Base-by-base conservation (phyloP, 2,113 vertebrate species). In the Lamprotornis superbus region DNA sequence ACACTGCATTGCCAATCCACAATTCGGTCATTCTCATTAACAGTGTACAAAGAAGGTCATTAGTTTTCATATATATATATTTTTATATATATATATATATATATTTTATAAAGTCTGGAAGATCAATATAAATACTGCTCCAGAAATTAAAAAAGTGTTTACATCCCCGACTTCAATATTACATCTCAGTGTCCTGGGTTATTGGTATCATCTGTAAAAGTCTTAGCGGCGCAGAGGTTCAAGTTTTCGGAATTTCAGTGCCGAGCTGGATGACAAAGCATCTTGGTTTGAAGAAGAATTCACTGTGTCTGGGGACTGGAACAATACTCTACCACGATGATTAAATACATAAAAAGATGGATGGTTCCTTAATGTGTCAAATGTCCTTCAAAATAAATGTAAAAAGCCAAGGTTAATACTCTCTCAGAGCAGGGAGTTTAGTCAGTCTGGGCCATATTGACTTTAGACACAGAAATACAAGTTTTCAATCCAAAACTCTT, bases 341-440 rank as follows among this genome's bases (percentile, higher is more conserved):
- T 99, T 99, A 98, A 99, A 99, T 92, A 99, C 98, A 97, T 99
- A 99, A 98, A 99, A 99, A 74, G 99, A 99, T 0, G 99, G 99
- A 76, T 99, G 99, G 97, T 99, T 99, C 97, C 99, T 99, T 98
- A 99, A 98, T 2, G 99, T 99, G 96, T 99, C 99, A 96, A 99
- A 99, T 7, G 99, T 99, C 98, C 99, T 99, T 98, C 57, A 97
- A 97, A 92, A 88, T 68, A 96, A 95, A 93, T 15, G 85, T 59
- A 67, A 97, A 87, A 92, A 89, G 95, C 56, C 87, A 81, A 28
- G 1, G 74, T 97, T 93, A 97, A 91, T 14, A 53, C 49, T 85
- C 15, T 37, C 25, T 92, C 47, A 95, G 80, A 61, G 57, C 40
- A 71, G 61, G 82, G 19, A 39, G 60, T 63, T 90, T 40, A 59